These are phyloP conservation scores for Phymatocera aterrima DNA, from an alignment of 2,888 invertebrate genomes.

Conservation along the genomic window DNA sequence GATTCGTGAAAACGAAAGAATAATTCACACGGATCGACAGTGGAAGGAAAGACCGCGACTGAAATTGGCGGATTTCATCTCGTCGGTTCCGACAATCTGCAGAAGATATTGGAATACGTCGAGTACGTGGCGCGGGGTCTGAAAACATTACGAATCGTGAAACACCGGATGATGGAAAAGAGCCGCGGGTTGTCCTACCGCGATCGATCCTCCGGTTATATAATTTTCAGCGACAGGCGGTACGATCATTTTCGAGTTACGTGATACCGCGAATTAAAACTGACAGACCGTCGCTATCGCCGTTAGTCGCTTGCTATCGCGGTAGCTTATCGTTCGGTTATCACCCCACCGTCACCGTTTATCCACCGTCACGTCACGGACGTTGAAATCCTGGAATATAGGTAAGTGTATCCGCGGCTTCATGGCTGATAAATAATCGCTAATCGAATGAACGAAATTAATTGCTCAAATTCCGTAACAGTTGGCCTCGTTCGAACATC, in stretches of 20 bases:
- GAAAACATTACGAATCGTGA: too few relatives aligned
- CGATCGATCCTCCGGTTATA: background rate
- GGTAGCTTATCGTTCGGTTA: slow-evolving; percentile 1
- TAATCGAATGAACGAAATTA: background rate
- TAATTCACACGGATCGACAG: too few relatives aligned
- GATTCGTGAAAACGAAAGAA: too few relatives aligned
- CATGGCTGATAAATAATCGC: too few relatives aligned
- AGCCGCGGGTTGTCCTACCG: background rate
- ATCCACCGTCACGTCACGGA: slow-evolving; percentile 18
- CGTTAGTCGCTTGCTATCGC: slow-evolving; percentile 25
- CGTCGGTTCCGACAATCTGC: too few relatives aligned
- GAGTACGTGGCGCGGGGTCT: too few relatives aligned
- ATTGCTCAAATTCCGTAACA: background rate
- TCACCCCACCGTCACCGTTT: slow-evolving; percentile 23
- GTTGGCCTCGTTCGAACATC: background rate
- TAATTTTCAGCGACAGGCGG: slow-evolving; percentile 11
- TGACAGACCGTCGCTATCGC: slow-evolving; percentile 44
- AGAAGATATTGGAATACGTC: too few relatives aligned
- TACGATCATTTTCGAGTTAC: slow-evolving; percentile 45
- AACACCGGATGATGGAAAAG: background rate
- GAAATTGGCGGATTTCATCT: too few relatives aligned
- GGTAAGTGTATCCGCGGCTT: too few relatives aligned
- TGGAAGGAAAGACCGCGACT: too few relatives aligned
- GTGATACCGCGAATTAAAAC: slow-evolving; percentile 43
- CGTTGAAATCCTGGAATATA: background rate